A percentile compares a stretch with the other conserved stretches of the same genome.
These are phyloP conservation scores for Colaptes auratus DNA, from an alignment of 2,113 vertebrate species.

Conservation along the genomic window DNA sequence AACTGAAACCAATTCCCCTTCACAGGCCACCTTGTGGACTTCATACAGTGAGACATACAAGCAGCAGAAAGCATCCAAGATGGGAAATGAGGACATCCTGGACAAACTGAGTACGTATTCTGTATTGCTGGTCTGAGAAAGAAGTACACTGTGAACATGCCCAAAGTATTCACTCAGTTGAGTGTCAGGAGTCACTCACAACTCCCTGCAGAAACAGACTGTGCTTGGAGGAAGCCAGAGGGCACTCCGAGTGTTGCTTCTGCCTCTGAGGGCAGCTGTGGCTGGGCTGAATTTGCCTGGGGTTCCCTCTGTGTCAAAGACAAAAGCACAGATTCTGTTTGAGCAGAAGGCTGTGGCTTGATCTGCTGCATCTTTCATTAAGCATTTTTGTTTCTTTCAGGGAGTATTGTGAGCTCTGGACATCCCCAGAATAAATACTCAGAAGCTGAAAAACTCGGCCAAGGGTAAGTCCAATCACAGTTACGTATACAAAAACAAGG, in stretches of 20 bases:
- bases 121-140: not conserved
- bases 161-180: not conserved
- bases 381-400: conserved; percentile 68
- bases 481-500: not conserved
- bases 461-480: conserved; percentile 86
- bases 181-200: not conserved
- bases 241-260: not conserved
- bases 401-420: conserved; percentile 96
- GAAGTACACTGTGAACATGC: fast-evolving
- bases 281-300: not conserved
- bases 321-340: not conserved
- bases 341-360: not conserved
- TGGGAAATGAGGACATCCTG: conserved; percentile 98
- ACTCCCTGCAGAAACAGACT: not conserved
- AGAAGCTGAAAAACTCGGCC: conserved; percentile 97
- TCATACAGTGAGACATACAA: conserved; percentile 91
- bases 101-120: conserved; percentile 90
- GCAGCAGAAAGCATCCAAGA: conserved; percentile 97
- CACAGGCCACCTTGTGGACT: conserved; percentile 93
- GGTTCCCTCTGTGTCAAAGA: not conserved
- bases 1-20: not conserved
- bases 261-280: not conserved
- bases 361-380: not conserved
- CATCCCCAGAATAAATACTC: conserved; percentile 99
- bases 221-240: not conserved